Conservation (phyloP, 2,113 vertebrate genomes). For the Litocranius walleri region DNA sequence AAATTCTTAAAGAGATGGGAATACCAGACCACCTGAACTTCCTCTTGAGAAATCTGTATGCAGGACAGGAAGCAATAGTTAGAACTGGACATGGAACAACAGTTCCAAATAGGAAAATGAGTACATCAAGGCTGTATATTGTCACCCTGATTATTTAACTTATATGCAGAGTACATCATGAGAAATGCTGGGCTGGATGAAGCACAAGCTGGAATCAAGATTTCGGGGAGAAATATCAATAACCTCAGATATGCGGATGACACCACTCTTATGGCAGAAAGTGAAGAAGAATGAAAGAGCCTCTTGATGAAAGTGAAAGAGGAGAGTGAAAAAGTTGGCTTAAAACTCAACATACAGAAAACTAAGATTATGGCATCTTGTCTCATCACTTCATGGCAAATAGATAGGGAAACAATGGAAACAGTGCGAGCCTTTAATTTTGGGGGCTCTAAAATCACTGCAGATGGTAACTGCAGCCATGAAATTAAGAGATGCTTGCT, state of each 20-base stretch:
- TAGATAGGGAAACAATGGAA: not conserved
- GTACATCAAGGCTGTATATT: not conserved
- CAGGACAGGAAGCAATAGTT: not conserved
- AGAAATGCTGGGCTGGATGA: not conserved
- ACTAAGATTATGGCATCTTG: not conserved
- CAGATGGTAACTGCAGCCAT: not conserved
- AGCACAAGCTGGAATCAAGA: not conserved
- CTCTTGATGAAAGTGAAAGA: not conserved
- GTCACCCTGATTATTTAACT: not conserved
- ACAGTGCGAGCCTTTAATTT: not conserved
- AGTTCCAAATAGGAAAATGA: not conserved
- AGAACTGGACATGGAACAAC: not conserved
- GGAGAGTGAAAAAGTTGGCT: not conserved
- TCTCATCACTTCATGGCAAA: not conserved
- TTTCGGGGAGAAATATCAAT: not conserved
- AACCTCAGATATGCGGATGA: not conserved
- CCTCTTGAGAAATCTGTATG: not conserved
- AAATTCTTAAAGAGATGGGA: not conserved
- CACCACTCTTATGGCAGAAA: not conserved
- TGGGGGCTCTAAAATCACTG: not conserved
- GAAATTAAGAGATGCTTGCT: not conserved
- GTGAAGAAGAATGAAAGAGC: not conserved
- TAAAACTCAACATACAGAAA: not conserved
- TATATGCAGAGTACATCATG: not conserved
- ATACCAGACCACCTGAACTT: not conserved